These are phyloP conservation scores for Sebastes matsubarae DNA, from an alignment of 2,797 vertebrate species.

Conservation along the genomic window DNA sequence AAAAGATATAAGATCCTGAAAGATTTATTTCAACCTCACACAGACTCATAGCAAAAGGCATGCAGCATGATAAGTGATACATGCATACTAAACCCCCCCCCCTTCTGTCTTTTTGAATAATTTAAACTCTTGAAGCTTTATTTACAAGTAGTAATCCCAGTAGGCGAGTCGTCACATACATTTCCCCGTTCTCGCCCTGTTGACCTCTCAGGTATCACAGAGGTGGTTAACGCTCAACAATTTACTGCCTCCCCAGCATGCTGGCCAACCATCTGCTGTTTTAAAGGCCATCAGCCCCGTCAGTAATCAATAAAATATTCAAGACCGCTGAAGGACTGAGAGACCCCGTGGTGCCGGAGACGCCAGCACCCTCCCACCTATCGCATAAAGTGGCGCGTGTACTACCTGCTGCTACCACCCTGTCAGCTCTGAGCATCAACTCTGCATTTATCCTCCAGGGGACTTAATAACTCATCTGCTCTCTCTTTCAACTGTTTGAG, in stretches of 20 bases:
- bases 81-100: background rate
- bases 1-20: background rate
- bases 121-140: background rate
- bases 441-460: background rate
- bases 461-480: background rate
- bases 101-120: background rate
- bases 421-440: background rate
- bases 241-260: constrained; percentile 19
- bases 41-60: background rate
- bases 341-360: background rate
- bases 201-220: constrained; percentile 34
- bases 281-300: constrained; percentile 21
- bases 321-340: constrained; percentile 10
- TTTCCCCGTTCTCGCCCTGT: background rate
- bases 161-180: background rate
- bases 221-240: constrained; percentile 32
- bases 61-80: background rate
- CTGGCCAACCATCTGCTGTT: constrained; percentile 49
- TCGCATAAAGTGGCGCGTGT: background rate
- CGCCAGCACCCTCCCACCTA: background rate
- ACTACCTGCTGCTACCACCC: background rate
- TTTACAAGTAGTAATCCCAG: background rate
- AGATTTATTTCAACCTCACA: background rate
- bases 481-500: background rate
- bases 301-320: constrained; percentile 55